phyloP scores from a whole-genome alignment of 2,888 invertebrate species.

The Romanomermis culicivorax region DNA sequence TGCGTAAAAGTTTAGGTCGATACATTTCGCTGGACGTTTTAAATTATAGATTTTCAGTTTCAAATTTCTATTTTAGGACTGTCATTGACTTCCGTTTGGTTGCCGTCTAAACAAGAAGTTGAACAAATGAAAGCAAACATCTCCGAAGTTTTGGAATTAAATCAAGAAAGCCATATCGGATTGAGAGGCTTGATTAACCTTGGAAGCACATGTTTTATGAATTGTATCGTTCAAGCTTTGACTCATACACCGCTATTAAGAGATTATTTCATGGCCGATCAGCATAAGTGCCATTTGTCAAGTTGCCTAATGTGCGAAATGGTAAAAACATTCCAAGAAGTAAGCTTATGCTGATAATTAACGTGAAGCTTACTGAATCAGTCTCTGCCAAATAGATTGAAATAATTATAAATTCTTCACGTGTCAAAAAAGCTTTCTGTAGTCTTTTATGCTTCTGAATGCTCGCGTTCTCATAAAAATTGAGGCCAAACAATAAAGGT shows the following conservation, averaged over 20 bases:
- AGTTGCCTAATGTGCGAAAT: conserved; percentile 72
- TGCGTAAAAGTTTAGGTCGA: conserved; percentile 47
- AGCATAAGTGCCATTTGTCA: conserved; percentile 53
- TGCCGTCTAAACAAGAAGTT: conserved; percentile 13
- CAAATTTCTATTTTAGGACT: conserved; percentile 10
- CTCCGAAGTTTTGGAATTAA: neutral
- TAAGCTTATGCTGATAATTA: conserved; percentile 15
- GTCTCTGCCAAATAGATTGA: no score
- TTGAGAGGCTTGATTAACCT: conserved; percentile 79
- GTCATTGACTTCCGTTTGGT: conserved; percentile 14
- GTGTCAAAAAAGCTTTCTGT: no score
- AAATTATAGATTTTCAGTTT: neutral
- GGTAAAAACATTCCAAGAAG: conserved; percentile 77
- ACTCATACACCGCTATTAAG: conserved; percentile 81
- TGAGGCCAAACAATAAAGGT: no score
- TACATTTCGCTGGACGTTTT: neutral
- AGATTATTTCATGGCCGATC: conserved; percentile 82
- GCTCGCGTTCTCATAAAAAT: no score
- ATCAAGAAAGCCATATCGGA: conserved; percentile 31
- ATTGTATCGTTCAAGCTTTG: conserved; percentile 67
- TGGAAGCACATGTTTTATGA: conserved; percentile 96
- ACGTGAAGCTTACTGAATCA: neutral
- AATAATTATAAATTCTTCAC: no score
- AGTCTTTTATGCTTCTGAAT: no score
- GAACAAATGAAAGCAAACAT: conserved; percentile 8